These are phyloP conservation scores for Sinocyclocheilus rhinocerous DNA, from an alignment of 2,113 vertebrate species.

Conservation along the genomic window DNA sequence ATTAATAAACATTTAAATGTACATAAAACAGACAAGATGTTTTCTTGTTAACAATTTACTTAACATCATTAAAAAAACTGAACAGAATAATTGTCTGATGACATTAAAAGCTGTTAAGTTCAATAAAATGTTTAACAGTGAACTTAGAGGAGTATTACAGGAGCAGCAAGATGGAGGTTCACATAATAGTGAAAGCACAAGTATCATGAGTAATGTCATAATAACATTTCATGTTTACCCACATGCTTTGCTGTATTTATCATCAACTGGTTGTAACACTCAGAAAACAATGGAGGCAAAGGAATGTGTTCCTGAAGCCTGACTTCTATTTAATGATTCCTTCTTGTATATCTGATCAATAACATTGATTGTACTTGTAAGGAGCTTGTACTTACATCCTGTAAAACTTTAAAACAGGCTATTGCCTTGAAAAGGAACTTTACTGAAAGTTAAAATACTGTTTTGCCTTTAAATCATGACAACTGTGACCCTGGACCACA, in stretches of 20 bases:
- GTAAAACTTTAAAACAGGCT: background rate
- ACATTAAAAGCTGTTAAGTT: background rate
- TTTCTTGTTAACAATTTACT: background rate
- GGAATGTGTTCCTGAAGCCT: background rate
- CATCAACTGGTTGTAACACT: background rate
- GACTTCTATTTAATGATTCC: background rate
- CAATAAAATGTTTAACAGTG: background rate
- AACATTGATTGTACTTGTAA: background rate
- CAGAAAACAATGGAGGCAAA: background rate
- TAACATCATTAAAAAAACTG: background rate
- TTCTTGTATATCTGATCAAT: background rate
- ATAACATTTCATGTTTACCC: background rate
- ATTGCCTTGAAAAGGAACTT: background rate
- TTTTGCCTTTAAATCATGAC: background rate
- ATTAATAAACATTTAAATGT: background rate
- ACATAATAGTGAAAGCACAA: background rate
- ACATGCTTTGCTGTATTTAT: background rate
- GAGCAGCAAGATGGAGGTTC: background rate
- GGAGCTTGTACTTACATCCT: background rate
- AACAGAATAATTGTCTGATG: background rate
- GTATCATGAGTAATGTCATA: background rate
- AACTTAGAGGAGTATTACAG: background rate
- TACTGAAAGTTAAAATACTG: background rate
- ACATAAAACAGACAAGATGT: background rate
- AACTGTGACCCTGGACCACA: too few relatives aligned